A percentile compares a stretch with the other conserved stretches of the same genome.
These are phyloP conservation scores for Siniperca chuatsi DNA, from an alignment of 2,113 vertebrate species.

Conservation along the genomic window DNA sequence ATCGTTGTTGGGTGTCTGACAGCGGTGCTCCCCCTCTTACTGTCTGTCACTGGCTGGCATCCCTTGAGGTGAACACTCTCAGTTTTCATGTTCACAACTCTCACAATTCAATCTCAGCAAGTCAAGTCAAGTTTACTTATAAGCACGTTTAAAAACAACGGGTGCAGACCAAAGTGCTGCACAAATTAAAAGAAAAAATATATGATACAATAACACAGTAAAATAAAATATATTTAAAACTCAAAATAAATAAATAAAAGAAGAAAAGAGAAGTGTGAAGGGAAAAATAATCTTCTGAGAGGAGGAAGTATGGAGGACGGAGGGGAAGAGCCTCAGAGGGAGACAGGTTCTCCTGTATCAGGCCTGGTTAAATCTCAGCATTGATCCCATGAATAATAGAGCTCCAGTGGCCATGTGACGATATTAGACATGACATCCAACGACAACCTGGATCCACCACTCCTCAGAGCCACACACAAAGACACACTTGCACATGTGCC, in stretches of 20 bases:
- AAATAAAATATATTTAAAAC: too few species aligned
- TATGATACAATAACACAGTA: too few species aligned
- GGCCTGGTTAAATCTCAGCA: slow-evolving; percentile 67
- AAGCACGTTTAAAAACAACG: too few species aligned
- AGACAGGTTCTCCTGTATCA: slow-evolving; percentile 49
- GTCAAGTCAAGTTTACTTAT: too few species aligned
- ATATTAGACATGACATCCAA: slow-evolving; percentile 76
- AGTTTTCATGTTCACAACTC: slow-evolving; percentile 60
- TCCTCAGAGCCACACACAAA: slow-evolving; percentile 39
- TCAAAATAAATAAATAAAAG: too few species aligned
- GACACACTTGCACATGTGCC: slow-evolving; percentile 23
- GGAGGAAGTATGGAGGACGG: slow-evolving; percentile 10
- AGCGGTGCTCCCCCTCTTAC: neutral
- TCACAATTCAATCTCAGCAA: slow-evolving; percentile 37
- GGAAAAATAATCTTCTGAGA: slow-evolving; percentile 51
- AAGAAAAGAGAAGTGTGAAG: slow-evolving; percentile 7
- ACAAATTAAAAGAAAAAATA: too few species aligned
- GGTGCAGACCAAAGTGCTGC: too few species aligned
- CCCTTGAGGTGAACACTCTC: slow-evolving; percentile 58
- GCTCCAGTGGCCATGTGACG: slow-evolving; percentile 53
- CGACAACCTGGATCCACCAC: slow-evolving; percentile 40
- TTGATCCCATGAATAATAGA: slow-evolving; percentile 83
- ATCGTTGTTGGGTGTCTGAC: slow-evolving; percentile 39
- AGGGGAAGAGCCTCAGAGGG: slow-evolving; percentile 24
- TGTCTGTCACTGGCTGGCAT: slow-evolving; percentile 43